Conservation (phyloP, 2,113 vertebrate genomes). For the Lepidothrix coronata region DNA sequence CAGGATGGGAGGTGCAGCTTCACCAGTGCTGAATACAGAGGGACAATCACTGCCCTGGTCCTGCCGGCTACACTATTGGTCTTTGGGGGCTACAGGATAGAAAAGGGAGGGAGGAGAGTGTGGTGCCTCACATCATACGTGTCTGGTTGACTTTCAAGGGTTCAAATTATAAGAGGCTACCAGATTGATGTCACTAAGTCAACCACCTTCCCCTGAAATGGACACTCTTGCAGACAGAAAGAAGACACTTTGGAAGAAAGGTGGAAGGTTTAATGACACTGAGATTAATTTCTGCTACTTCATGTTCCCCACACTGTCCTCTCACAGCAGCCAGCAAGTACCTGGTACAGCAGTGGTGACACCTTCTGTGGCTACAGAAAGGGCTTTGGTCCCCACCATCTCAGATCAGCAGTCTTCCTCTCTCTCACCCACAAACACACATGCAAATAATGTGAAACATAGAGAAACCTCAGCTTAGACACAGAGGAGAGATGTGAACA, state of each 20-base stretch:
- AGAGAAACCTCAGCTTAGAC: not conserved
- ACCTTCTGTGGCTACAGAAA: not conserved
- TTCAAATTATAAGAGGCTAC: not conserved
- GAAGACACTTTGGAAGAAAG: not conserved
- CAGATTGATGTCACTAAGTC: not conserved
- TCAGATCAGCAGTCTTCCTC: not conserved
- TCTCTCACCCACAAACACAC: not conserved
- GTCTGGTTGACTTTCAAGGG: not conserved
- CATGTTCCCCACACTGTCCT: not conserved
- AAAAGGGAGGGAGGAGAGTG: not conserved
- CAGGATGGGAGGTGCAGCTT: not conserved
- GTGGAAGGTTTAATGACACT: not conserved
- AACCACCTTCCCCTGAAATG: not conserved
- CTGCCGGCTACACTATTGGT: not conserved
- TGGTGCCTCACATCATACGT: not conserved
- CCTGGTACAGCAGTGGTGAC: fast-evolving
- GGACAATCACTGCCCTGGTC: not conserved
- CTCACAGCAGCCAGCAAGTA: fast-evolving
- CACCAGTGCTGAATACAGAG: not conserved
- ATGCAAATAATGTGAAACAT: not conserved
- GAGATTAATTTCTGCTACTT: not conserved
- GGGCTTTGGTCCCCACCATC: not conserved
- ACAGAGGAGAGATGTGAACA: not conserved
- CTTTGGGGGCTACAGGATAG: not conserved
- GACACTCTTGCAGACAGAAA: not conserved